Percentiles rank a stretch among this genome's conserved stretches.
Conservation (phyloP, 2,888 invertebrate genomes). For the Andrena camellia region DNA sequence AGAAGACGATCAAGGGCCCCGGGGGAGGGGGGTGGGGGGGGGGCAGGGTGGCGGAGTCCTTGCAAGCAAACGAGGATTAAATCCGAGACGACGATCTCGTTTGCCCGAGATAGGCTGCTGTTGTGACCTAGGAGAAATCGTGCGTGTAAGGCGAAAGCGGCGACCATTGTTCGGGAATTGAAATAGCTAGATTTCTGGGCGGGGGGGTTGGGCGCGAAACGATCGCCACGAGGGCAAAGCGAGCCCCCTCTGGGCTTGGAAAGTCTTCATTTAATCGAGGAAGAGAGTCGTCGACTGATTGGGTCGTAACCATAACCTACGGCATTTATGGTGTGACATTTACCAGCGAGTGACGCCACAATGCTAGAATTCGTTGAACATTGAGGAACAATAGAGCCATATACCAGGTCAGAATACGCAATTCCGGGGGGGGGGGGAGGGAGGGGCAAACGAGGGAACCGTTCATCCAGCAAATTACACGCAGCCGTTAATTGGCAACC, state of each 20-base stretch:
- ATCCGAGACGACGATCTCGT: slow-evolving; percentile 72
- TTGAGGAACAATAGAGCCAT: neutral
- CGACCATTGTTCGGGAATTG: slow-evolving; percentile 55
- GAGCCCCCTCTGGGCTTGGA: neutral
- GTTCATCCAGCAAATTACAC: slow-evolving; percentile 42
- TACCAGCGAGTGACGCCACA: neutral
- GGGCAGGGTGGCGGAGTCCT: slow-evolving; percentile 40
- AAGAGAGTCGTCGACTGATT: too few species aligned
- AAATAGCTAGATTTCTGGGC: neutral
- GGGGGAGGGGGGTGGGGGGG: neutral
- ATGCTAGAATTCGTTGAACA: slow-evolving; percentile 8
- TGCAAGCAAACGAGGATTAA: slow-evolving; percentile 77
- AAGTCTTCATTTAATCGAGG: too few species aligned
- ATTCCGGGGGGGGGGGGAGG: neutral
- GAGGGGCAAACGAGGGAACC: slow-evolving; percentile 29
- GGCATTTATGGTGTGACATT: too few species aligned
- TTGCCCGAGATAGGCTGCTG: slow-evolving; percentile 63
- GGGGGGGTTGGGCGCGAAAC: neutral
- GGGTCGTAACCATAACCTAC: too few species aligned
- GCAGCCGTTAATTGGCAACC: slow-evolving; percentile 41
- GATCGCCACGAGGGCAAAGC: slow-evolving; percentile 24
- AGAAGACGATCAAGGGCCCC: slow-evolving; percentile 42
- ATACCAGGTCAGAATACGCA: slow-evolving; percentile 18
- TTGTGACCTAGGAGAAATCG: slow-evolving; percentile 73
- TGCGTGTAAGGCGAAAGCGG: slow-evolving; percentile 62